These are phyloP conservation scores for Willowsia nigromaculata DNA, from an alignment of 2,888 invertebrate species.

Conservation along the genomic window DNA sequence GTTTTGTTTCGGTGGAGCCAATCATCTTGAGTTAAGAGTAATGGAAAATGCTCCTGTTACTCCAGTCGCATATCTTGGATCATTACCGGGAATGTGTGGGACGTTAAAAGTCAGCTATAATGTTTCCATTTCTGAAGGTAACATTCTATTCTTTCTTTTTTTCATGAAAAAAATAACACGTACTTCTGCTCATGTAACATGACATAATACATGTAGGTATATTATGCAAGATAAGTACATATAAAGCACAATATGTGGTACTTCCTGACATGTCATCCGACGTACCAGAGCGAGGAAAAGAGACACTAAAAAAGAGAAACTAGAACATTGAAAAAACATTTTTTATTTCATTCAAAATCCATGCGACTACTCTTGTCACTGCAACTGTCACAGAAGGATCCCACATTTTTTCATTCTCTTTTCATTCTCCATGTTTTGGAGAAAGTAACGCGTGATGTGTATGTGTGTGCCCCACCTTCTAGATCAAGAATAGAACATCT, in stretches of 20 bases:
- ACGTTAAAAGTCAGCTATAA: constrained; percentile 64
- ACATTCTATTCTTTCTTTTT: too few species aligned
- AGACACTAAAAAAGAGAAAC: background rate
- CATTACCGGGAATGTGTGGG: constrained; percentile 63
- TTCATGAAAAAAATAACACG: background rate
- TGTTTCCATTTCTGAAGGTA: constrained; percentile 67
- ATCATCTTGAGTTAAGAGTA: constrained; percentile 64
- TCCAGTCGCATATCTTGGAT: constrained; percentile 50
- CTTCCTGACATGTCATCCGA: constrained; percentile 12
- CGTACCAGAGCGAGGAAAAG: background rate
- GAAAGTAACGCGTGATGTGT: background rate
- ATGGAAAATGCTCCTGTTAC: constrained; percentile 75
- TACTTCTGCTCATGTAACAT: background rate
- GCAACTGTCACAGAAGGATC: background rate
- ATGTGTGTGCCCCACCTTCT: background rate
- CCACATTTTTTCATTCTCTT: background rate
- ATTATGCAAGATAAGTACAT: background rate
- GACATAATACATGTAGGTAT: background rate
- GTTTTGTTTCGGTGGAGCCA: constrained; percentile 74
- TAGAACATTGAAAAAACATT: background rate
- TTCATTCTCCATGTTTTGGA: background rate
- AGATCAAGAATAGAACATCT: background rate
- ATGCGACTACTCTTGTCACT: background rate
- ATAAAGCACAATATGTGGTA: background rate
- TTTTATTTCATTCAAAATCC: background rate